A percentile compares a stretch with the other conserved stretches of the same genome.
Evolutionary conservation across 2,797 vertebrate genomes (phyloP).

Genomic region (Pagetopsis macropterus): DNA sequence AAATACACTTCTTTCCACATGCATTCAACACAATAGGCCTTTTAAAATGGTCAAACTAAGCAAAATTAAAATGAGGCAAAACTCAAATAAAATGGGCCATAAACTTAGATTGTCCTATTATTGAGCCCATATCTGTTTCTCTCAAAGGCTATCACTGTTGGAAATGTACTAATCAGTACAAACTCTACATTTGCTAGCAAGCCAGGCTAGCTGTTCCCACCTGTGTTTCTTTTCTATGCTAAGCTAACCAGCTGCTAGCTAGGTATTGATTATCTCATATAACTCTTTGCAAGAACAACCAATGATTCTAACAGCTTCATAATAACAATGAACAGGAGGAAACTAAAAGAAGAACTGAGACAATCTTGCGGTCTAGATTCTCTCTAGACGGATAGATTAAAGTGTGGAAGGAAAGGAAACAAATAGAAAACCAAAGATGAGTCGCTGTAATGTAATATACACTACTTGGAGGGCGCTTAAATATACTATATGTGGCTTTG

Average conservation of each 20-base stretch:
- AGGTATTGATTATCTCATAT: background rate
- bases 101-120: too few species aligned
- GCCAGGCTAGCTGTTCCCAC: background rate
- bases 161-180: too few species aligned
- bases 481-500: constrained; percentile 11
- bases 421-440: constrained; percentile 5
- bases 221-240: too few species aligned
- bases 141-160: too few species aligned
- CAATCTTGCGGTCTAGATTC: background rate
- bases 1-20: too few species aligned
- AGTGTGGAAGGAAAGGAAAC: background rate
- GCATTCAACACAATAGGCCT: too few species aligned
- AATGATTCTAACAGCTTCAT: background rate
- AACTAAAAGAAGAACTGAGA: background rate
- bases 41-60: too few species aligned
- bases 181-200: background rate
- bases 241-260: background rate
- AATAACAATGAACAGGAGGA: background rate
- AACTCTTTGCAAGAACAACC: background rate
- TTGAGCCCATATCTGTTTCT: too few species aligned
- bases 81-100: too few species aligned
- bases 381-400: background rate
- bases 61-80: too few species aligned
- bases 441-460: background rate
- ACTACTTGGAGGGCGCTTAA: constrained; percentile 4